These are phyloP conservation scores for Arctocebus calabarensis DNA, from an alignment of 2,797 vertebrate genomes.

Conservation along the genomic window DNA sequence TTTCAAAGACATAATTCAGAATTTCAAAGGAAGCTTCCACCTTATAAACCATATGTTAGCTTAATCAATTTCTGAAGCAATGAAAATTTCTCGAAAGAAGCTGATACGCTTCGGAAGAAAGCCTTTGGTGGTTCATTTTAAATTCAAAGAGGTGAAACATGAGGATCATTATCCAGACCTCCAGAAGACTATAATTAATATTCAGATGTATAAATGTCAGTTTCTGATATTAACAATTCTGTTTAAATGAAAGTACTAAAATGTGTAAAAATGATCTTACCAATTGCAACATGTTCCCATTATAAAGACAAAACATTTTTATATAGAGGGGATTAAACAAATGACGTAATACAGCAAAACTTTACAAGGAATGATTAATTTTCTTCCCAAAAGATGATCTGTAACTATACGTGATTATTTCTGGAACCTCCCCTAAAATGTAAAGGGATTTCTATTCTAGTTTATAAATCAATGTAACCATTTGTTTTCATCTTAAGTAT, in stretches of 20 bases:
- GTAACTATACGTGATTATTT: background rate
- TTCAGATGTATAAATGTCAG: constrained; percentile 68
- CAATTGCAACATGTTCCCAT: background rate
- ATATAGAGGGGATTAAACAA: background rate
- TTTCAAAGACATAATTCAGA: constrained; percentile 69
- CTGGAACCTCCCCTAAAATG: background rate
- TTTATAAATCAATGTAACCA: background rate
- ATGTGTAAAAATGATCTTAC: background rate
- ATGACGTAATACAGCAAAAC: background rate
- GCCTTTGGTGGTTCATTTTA: constrained; percentile 74
- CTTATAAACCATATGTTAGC: constrained; percentile 63
- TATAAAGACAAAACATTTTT: background rate
- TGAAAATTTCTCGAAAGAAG: constrained; percentile 82
- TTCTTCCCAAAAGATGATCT: background rate
- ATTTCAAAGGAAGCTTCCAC: constrained; percentile 70
- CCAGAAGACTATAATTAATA: constrained; percentile 80
- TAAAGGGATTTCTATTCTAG: background rate
- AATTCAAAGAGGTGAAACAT: constrained; percentile 79
- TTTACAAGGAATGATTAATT: background rate
- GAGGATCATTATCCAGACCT: constrained; percentile 75
- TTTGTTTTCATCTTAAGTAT: constrained; percentile 2
- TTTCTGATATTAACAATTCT: constrained; percentile 61
- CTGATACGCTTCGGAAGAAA: constrained; percentile 77
- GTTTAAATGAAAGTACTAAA: constrained; percentile 55
- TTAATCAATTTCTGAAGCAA: constrained; percentile 79